Evolutionary conservation across 1,140 invertebrate genomes (phyloP).

Genomic region (Lepeophtheirus salmonis): DNA sequence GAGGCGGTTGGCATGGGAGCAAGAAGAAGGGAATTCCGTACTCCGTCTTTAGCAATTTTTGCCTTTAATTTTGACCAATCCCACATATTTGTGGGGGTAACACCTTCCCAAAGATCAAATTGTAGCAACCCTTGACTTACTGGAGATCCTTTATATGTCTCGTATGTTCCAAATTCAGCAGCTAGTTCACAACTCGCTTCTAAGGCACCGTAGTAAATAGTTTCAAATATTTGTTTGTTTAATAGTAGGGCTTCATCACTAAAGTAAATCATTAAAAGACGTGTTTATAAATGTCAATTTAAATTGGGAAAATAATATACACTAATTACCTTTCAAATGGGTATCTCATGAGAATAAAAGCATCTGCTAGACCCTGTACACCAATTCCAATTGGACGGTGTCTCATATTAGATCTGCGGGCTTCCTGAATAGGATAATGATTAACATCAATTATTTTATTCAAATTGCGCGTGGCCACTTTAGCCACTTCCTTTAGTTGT

Average conservation of each 20-base stretch:
- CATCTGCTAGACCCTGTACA: slow-evolving; percentile 87
- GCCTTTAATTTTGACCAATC: slow-evolving; percentile 67
- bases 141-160: slow-evolving; percentile 74
- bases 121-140: slow-evolving; percentile 90
- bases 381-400: slow-evolving; percentile 93
- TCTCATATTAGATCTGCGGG: slow-evolving; percentile 59
- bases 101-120: slow-evolving; percentile 86
- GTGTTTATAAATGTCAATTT: slow-evolving; percentile 28
- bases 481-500: slow-evolving; percentile 67
- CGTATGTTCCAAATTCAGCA: slow-evolving; percentile 62
- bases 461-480: slow-evolving; percentile 73
- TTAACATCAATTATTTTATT: slow-evolving; percentile 97
- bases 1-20: slow-evolving; percentile 99
- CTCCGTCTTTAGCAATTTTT: slow-evolving; percentile 71
- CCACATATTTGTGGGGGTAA: slow-evolving; percentile 67
- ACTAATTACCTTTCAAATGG: slow-evolving; percentile 67
- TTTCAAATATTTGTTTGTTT: slow-evolving; percentile 95
- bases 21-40: slow-evolving; percentile 80
- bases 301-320: slow-evolving; percentile 17
- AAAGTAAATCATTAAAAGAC: no score
- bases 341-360: slow-evolving; percentile 81
- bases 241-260: slow-evolving; percentile 54
- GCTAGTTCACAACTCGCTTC: slow-evolving; percentile 93
- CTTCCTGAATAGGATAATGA: slow-evolving; percentile 75
- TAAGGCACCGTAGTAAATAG: slow-evolving; percentile 88